These are phyloP conservation scores for Malaclemys terrapin DNA, from an alignment of 2,113 vertebrate genomes.

Conservation along the genomic window DNA sequence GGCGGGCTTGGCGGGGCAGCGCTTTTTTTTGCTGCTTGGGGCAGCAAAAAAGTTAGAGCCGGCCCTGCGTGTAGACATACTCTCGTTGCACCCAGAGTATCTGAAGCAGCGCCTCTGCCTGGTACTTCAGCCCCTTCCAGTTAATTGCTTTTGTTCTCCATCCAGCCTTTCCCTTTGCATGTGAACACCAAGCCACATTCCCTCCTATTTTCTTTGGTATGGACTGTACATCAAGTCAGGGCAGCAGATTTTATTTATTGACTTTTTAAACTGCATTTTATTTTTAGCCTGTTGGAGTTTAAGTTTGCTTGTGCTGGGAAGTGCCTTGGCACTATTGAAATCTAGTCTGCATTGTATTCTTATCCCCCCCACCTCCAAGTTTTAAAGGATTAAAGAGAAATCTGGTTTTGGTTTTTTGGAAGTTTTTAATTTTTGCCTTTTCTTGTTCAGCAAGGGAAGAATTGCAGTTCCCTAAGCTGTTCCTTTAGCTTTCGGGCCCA, in stretches of 20 bases:
- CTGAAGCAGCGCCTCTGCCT: background rate
- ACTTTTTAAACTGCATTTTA: slow-evolving; percentile 54
- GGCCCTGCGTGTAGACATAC: background rate
- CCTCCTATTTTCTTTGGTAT: slow-evolving; percentile 41
- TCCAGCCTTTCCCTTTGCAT: background rate
- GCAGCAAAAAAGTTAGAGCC: too few relatives aligned
- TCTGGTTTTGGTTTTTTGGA: slow-evolving; percentile 6
- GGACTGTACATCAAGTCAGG: slow-evolving; percentile 14
- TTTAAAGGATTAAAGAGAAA: slow-evolving; percentile 14
- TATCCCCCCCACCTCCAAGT: slow-evolving; percentile 24
- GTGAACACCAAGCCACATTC: background rate
- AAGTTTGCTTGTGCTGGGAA: slow-evolving; percentile 53
- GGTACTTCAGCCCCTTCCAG: background rate
- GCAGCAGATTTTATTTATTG: slow-evolving; percentile 7
- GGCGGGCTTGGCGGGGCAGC: too few relatives aligned
- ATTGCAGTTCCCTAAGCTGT: slow-evolving; percentile 45
- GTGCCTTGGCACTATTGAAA: slow-evolving; percentile 35
- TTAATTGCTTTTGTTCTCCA: background rate
- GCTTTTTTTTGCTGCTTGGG: too few relatives aligned
- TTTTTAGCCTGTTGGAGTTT: slow-evolving; percentile 53
- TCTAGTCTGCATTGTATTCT: slow-evolving; percentile 13
- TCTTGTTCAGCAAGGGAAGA: slow-evolving; percentile 38
- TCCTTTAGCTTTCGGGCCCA: slow-evolving; percentile 54
- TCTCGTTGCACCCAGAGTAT: background rate
- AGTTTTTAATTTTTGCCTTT: slow-evolving; percentile 34